phyloP scores from a whole-genome alignment of 2,797 vertebrate genomes.

The Tokudaia tokunoshimensis region DNA sequence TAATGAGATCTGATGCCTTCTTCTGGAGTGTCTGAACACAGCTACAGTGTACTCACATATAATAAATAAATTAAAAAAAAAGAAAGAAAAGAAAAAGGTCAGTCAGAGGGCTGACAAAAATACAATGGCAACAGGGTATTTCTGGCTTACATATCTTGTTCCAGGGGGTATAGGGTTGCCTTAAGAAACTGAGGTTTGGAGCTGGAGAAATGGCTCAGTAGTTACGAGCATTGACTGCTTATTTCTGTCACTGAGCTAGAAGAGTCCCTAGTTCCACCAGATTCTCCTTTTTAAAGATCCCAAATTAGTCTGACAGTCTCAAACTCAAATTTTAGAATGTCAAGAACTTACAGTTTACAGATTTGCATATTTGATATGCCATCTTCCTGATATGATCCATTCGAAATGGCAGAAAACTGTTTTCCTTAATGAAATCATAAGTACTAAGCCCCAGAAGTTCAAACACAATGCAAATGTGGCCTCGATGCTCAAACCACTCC shows the following conservation, averaged over 20 bases:
- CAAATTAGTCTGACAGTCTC: not conserved
- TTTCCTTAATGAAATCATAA: constrained; percentile 95
- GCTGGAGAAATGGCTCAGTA: not conserved
- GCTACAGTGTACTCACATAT: too few species aligned
- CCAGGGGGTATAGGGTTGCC: too few species aligned
- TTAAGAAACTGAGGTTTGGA: too few species aligned
- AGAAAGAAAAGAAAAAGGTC: too few species aligned
- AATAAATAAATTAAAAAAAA: too few species aligned
- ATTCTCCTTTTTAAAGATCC: not conserved
- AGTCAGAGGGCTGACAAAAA: not conserved
- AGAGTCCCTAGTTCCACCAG: not conserved
- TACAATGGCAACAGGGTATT: not conserved
- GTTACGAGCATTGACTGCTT: not conserved
- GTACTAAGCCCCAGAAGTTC: constrained; percentile 95
- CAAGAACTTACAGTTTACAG: constrained; percentile 92
- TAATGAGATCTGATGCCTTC: too few species aligned
- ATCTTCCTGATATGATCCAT: constrained; percentile 94
- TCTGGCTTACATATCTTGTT: not conserved
- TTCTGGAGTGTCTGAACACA: too few species aligned
- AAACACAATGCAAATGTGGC: constrained; percentile 94
- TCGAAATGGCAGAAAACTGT: constrained; percentile 93
- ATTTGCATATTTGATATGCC: constrained; percentile 93
- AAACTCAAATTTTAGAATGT: not conserved
- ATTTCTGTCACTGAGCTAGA: not conserved
- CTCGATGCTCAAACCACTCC: constrained; percentile 95